Conservation (phyloP, 2,113 vertebrate genomes). For the Mesoclemmys tuberculata region DNA sequence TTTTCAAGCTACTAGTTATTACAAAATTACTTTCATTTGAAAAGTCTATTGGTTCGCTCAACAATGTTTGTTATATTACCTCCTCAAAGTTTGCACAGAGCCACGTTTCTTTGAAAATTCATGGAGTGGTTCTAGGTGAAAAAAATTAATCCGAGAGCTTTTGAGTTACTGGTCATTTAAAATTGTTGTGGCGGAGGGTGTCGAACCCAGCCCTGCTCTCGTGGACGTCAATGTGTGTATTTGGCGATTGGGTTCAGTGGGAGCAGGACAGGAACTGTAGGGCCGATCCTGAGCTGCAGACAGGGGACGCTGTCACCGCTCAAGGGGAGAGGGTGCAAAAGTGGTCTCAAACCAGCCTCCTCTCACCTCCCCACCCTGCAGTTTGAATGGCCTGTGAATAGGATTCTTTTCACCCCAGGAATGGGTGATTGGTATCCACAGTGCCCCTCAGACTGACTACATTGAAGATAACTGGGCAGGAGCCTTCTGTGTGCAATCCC, state of each 20-base stretch:
- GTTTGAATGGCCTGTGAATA: no score
- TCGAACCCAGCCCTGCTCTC: neutral
- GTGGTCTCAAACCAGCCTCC: no score
- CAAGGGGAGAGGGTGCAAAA: neutral
- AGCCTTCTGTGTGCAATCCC: neutral
- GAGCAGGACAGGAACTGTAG: neutral
- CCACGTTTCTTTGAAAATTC: conserved; percentile 23
- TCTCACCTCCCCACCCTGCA: no score
- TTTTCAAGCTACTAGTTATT: neutral
- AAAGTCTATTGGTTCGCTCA: neutral
- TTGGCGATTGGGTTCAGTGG: neutral
- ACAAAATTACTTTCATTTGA: neutral
- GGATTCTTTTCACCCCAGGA: neutral
- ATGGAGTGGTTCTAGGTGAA: conserved; percentile 19
- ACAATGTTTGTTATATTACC: neutral
- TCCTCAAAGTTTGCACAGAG: conserved; percentile 9
- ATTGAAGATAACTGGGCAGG: neutral
- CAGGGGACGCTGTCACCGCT: neutral
- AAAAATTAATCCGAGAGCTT: conserved; percentile 36
- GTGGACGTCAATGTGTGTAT: conserved; percentile 33
- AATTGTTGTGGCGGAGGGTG: conserved; percentile 14
- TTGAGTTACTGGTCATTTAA: conserved; percentile 47
- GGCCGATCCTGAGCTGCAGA: neutral
- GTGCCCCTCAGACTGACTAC: neutral
- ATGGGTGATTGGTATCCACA: neutral